Base-by-base conservation (phyloP, 2,797 vertebrate species). In the Apogon hyalosoma region DNA sequence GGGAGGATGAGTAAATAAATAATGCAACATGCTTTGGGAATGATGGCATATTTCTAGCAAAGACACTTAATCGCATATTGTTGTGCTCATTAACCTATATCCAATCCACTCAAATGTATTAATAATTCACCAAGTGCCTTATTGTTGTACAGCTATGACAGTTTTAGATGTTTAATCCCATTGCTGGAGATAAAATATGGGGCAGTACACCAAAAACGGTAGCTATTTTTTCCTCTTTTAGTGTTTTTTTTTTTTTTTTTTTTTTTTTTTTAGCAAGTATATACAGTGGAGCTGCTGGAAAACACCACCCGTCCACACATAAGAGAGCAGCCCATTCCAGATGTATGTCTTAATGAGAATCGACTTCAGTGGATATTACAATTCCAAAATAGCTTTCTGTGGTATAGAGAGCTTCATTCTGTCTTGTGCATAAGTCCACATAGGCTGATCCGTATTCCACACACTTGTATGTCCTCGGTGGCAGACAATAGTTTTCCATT, bases 401-500 rank as follows among this genome's bases (percentile, higher is more conserved):
- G 7, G 18, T 72, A 54, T 41, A 24, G 74, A 80, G 81, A 75
- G 81, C 77, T 70, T 63, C 82, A 74, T 80, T 82, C 75, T 77
- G 80, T 51, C 75, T 69, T 52, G 75, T 85, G 87, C 90, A 82
- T 85, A 79, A 84, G 82, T 88, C 86, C 77, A 46, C 64, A 86
- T 63, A 76, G 85, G 65, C 80, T 85, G 63, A 78, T 87, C 77
- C 72, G 69, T 77, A 80, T 85, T 80, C 85, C 46, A 43, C 87
- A 65, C 82, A 43, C 66, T 55, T 72, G 73, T 68, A 75, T 85
- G 85, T 86, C 84, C 87, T 86, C 80, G 16, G 80, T 43, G 77
- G 82, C 88, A 86, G 87, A 91, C 92, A 92, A 92, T 90, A 76
- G 89, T 93, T 93, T 92, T 92, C 90, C 91, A 93, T 92, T 92